Percentiles rank a stretch among this genome's conserved stretches.
Evolutionary conservation across 2,797 vertebrate species (phyloP).

Genomic region (Antrozous pallidus): DNA sequence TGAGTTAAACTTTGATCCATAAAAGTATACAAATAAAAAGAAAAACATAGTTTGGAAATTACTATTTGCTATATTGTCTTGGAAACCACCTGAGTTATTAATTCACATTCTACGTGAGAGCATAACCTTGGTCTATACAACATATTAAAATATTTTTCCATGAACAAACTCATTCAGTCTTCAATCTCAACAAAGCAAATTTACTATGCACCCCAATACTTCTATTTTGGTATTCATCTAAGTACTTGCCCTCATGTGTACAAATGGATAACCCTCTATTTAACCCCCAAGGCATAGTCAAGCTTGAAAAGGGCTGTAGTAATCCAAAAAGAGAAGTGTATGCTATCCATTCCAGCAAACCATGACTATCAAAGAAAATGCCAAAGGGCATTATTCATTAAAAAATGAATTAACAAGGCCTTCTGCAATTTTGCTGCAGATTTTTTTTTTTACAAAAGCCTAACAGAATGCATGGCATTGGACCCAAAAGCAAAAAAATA

Average conservation of each 20-base stretch:
- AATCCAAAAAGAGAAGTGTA: constrained; percentile 67
- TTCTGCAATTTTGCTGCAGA: constrained; percentile 72
- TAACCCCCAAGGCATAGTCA: constrained; percentile 75
- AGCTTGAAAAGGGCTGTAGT: constrained; percentile 66
- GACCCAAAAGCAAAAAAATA: constrained; percentile 57
- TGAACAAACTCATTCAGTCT: constrained; percentile 16
- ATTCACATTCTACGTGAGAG: not conserved
- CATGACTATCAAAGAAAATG: constrained; percentile 76
- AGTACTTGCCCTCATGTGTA: constrained; percentile 53
- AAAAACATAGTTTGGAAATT: not conserved
- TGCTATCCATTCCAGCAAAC: constrained; percentile 71
- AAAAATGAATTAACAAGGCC: constrained; percentile 77
- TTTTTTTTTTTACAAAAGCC: constrained; percentile 70
- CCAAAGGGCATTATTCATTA: constrained; percentile 75
- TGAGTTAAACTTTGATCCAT: not conserved
- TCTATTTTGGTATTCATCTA: constrained; percentile 67
- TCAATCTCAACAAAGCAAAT: constrained; percentile 54
- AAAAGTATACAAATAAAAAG: not conserved
- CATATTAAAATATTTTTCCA: constrained; percentile 46
- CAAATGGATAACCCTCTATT: constrained; percentile 59
- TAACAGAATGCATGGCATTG: constrained; percentile 65
- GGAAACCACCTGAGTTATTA: not conserved
- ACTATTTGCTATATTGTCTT: not conserved
- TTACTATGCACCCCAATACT: constrained; percentile 40
- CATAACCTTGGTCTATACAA: not conserved